Percentiles rank a stretch among this genome's conserved stretches.
Evolutionary conservation across 2,113 vertebrate genomes (phyloP).

Genomic region (Gambusia holbrooki): DNA sequence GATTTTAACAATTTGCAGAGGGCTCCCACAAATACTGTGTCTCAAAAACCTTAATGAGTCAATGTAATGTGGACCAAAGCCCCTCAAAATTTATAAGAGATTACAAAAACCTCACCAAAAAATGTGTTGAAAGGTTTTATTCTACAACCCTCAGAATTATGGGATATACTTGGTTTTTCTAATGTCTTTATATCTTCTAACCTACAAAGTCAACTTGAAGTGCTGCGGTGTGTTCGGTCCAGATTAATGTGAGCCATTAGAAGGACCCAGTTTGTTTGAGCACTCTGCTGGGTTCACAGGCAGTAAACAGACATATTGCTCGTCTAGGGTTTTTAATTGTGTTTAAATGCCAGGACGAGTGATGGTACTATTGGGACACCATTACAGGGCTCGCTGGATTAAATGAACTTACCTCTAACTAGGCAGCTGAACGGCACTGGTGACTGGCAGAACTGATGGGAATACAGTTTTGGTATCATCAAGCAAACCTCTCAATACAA

Average conservation of each 20-base stretch:
- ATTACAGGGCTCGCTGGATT: slow-evolving; percentile 57
- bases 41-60: neutral
- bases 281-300: slow-evolving; percentile 40
- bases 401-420: slow-evolving; percentile 45
- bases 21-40: too few species aligned
- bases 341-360: slow-evolving; percentile 69
- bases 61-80: too few species aligned
- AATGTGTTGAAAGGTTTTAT: neutral
- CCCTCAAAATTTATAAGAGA: neutral
- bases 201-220: neutral
- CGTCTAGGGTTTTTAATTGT: slow-evolving; percentile 71
- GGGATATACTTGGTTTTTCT: neutral
- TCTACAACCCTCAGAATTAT: neutral
- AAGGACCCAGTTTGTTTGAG: slow-evolving; percentile 28
- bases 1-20: too few species aligned
- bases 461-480: slow-evolving; percentile 58
- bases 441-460: slow-evolving; percentile 48
- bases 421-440: slow-evolving; percentile 41
- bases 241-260: slow-evolving; percentile 16
- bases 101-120: neutral
- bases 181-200: neutral
- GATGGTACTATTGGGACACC: slow-evolving; percentile 62
- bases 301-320: slow-evolving; percentile 25
- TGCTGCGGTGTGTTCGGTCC: slow-evolving; percentile 1
- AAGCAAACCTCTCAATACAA: slow-evolving; percentile 35